Conservation (phyloP, 2,113 vertebrate genomes). For the Chunga burmeisteri region DNA sequence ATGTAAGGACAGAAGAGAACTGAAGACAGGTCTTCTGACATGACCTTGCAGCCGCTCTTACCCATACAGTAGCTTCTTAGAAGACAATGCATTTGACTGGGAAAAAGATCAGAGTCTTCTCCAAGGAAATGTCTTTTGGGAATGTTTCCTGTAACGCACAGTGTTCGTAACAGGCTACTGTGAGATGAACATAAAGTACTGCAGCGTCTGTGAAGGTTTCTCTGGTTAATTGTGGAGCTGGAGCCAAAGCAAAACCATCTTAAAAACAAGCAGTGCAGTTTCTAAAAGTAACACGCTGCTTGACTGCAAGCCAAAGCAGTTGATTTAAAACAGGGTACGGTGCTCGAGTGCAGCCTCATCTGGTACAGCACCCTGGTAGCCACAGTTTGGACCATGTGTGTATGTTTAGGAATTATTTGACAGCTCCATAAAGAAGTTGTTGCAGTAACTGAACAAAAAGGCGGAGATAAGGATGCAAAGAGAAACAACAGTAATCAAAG, state of each 20-base stretch:
- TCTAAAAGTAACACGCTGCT: conserved; percentile 27
- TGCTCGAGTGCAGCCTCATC: neutral
- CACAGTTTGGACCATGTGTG: neutral
- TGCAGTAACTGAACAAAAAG: neutral
- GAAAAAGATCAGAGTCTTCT: conserved; percentile 16
- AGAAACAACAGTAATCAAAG: neutral
- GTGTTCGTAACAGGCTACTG: neutral
- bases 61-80: conserved; percentile 44
- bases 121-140: conserved; percentile 2
- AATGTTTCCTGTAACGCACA: neutral
- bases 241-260: conserved; percentile 29
- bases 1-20: conserved; percentile 54
- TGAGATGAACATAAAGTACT: neutral
- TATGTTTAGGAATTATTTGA: neutral
- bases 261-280: conserved; percentile 17
- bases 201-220: neutral
- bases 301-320: conserved; percentile 28
- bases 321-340: conserved; percentile 48
- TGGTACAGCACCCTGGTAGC: conserved; percentile 12
- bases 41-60: neutral
- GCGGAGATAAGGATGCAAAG: neutral
- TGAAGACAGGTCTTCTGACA: conserved; percentile 34
- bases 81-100: neutral
- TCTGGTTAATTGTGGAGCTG: neutral
- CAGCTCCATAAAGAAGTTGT: neutral